A percentile compares a stretch with the other conserved stretches of the same genome.
Evolutionary conservation across 2,113 vertebrate genomes (phyloP).

Genomic region (Lophura nycthemera): DNA sequence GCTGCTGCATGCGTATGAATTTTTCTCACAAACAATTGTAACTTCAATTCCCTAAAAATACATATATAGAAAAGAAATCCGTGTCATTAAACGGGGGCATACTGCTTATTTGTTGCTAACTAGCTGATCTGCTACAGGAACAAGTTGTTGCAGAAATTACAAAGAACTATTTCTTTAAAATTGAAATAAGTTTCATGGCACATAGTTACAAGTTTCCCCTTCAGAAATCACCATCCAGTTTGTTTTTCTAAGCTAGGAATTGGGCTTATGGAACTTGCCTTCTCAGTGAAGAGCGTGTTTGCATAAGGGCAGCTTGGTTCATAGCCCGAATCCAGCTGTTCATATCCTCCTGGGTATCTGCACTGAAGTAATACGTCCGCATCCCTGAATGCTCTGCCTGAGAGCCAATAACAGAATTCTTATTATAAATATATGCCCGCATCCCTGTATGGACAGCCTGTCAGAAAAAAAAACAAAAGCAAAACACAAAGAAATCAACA

Average conservation of each 20-base stretch:
- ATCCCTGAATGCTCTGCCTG: constrained; percentile 94
- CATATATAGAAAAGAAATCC: not conserved
- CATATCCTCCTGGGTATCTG: constrained; percentile 97
- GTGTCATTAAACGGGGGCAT: not conserved
- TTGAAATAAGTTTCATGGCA: rapidly evolving
- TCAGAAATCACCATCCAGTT: not conserved
- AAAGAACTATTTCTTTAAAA: not conserved
- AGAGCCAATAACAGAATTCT: constrained; percentile 90
- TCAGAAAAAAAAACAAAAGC: not conserved
- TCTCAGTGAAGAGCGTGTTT: constrained; percentile 86
- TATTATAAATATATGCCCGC: constrained; percentile 94
- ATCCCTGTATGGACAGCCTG: constrained; percentile 96
- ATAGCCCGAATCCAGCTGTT: constrained; percentile 95
- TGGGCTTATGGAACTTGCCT: constrained; percentile 81
- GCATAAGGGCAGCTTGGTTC: constrained; percentile 97
- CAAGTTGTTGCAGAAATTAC: not conserved
- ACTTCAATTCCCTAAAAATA: not conserved
- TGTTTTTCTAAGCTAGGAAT: not conserved
- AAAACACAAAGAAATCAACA: not conserved
- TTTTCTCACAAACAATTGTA: not conserved
- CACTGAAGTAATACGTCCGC: constrained; percentile 98
- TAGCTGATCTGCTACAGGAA: not conserved
- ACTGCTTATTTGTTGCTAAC: not conserved
- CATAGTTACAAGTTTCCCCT: not conserved
- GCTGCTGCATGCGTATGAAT: not conserved